Conservation (phyloP, 2,797 vertebrate genomes). For the Periparus ater region DNA sequence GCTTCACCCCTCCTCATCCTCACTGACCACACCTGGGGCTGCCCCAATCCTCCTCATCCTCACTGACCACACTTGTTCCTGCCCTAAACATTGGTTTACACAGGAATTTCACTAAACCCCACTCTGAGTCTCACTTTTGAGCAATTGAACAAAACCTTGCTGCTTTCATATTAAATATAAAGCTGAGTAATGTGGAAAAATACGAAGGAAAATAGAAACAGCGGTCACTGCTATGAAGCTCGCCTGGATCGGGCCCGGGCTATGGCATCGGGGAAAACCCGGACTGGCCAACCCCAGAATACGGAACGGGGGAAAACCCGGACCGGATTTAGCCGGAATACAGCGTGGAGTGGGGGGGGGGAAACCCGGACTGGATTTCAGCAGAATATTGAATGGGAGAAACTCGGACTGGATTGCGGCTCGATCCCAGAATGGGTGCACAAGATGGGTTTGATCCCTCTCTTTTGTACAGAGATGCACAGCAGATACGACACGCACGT, state of each 20-base stretch:
- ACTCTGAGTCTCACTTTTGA: neutral
- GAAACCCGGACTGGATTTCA: accelerated
- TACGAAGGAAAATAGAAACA: neutral
- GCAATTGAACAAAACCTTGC: neutral
- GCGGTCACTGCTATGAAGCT: accelerated
- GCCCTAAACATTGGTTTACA: neutral
- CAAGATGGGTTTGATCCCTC: too few relatives aligned
- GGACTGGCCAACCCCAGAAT: accelerated
- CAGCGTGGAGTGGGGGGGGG: too few relatives aligned
- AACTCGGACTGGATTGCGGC: neutral
- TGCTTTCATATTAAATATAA: too few relatives aligned
- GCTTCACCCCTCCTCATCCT: neutral
- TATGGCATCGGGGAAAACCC: neutral
- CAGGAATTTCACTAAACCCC: neutral
- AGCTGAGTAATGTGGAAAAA: too few relatives aligned
- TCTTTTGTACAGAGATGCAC: neutral
- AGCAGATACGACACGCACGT: neutral
- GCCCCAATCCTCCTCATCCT: too few relatives aligned
- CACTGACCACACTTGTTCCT: too few relatives aligned
- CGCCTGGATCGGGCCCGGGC: neutral
- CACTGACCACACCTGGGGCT: neutral
- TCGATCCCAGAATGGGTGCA: neutral
- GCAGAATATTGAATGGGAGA: neutral
- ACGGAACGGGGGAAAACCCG: neutral
- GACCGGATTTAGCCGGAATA: accelerated